phyloP scores from a whole-genome alignment of 2,113 vertebrate genomes.

The Callopanchax toddi region DNA sequence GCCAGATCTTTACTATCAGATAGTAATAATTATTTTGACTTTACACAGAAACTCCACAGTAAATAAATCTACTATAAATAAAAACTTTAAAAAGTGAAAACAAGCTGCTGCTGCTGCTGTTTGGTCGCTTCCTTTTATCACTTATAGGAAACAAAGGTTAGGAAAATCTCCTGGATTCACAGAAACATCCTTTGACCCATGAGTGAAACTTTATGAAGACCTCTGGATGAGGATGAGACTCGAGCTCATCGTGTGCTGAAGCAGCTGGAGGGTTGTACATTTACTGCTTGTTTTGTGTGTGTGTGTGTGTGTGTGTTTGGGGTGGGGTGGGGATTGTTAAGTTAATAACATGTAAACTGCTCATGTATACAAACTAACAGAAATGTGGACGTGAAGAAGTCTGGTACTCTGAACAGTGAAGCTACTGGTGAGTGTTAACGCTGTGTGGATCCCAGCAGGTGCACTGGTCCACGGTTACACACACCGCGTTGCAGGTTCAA shows the following conservation, averaged over 20 bases:
- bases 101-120: too few relatives aligned
- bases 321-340: conserved; percentile 1
- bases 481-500: conserved; percentile 94
- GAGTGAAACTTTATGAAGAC: not conserved
- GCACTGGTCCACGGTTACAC: conserved; percentile 25
- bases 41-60: too few relatives aligned
- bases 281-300: conserved; percentile 82
- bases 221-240: not conserved
- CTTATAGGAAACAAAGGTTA: too few relatives aligned
- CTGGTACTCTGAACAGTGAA: conserved; percentile 57
- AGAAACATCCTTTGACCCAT: not conserved
- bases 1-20: too few relatives aligned
- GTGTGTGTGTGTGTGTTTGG: conserved; percentile 45
- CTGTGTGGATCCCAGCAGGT: conserved; percentile 4
- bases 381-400: conserved; percentile 67
- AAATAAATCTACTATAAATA: too few relatives aligned
- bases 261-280: conserved; percentile 68
- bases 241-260: not conserved
- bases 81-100: too few relatives aligned
- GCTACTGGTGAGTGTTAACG: conserved; percentile 31
- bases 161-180: too few relatives aligned
- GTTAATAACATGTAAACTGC: conserved; percentile 24
- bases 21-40: too few relatives aligned
- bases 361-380: conserved; percentile 69
- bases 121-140: too few relatives aligned